These are phyloP conservation scores for Meta bourneti DNA, from an alignment of 2,888 invertebrate species.

Conservation along the genomic window DNA sequence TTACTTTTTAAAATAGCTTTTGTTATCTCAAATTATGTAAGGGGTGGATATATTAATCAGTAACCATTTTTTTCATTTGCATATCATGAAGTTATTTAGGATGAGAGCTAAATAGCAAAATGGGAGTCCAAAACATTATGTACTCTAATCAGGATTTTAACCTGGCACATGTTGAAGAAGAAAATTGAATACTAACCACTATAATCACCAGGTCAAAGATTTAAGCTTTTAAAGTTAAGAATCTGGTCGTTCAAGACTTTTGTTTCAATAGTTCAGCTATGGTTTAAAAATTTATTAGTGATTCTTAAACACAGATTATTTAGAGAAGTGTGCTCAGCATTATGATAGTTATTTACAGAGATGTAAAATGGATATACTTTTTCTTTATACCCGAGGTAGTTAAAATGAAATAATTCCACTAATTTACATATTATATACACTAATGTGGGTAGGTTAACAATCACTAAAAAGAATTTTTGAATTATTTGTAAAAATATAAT, in stretches of 20 bases:
- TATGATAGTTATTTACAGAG: slow-evolving; percentile 62
- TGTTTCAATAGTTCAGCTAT: slow-evolving; percentile 51
- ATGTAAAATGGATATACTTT: slow-evolving; percentile 56
- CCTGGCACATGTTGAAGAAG: slow-evolving; percentile 33
- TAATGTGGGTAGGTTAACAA: background rate
- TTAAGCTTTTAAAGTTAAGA: slow-evolving; percentile 47
- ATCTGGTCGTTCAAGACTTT: slow-evolving; percentile 58
- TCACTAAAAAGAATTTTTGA: background rate
- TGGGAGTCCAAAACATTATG: slow-evolving; percentile 21
- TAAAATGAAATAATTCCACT: slow-evolving; percentile 27
- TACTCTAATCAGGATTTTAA: slow-evolving; percentile 40
- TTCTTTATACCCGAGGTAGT: slow-evolving; percentile 56
- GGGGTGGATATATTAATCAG: slow-evolving; percentile 3
- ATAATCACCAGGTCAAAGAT: slow-evolving; percentile 46
- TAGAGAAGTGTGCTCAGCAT: slow-evolving; percentile 40
- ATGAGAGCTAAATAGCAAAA: slow-evolving; percentile 46
- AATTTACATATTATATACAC: slow-evolving; percentile 25
- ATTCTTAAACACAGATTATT: slow-evolving; percentile 51
- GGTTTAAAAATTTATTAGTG: slow-evolving; percentile 40
- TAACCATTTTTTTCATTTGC: slow-evolving; percentile 15
- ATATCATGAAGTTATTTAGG: slow-evolving; percentile 22
- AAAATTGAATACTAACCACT: slow-evolving; percentile 34
- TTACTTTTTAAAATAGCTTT: slow-evolving; percentile 38
- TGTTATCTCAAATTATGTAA: slow-evolving; percentile 21
- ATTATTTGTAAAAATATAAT: slow-evolving; percentile 32